Evolutionary conservation across 2,888 invertebrate genomes (phyloP).

Genomic region (Orthosia incerta): DNA sequence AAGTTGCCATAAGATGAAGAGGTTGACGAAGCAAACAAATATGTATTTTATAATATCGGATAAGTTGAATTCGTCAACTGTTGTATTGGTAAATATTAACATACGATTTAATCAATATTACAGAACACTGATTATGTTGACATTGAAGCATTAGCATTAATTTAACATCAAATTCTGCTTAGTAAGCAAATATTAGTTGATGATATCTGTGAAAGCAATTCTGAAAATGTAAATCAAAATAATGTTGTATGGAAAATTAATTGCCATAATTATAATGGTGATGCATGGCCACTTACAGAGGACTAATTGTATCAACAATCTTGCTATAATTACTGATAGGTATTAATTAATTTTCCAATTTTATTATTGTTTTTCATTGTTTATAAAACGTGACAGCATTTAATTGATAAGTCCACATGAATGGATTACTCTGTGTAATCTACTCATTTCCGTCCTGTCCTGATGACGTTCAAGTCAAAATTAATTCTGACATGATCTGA

Average conservation of each 20-base stretch:
- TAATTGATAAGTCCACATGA: constrained; percentile 53
- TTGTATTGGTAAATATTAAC: constrained; percentile 10
- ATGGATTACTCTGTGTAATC: constrained; percentile 50
- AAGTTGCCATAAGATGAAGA: constrained; percentile 1
- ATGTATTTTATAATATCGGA: constrained; percentile 15
- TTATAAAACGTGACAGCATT: constrained; percentile 45
- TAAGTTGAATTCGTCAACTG: constrained; percentile 19
- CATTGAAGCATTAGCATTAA: constrained; percentile 18
- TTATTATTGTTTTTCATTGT: constrained; percentile 20
- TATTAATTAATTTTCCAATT: constrained; percentile 8
- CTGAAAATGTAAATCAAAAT: constrained; percentile 3
- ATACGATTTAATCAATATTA: constrained; percentile 31
- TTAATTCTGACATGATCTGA: constrained; percentile 44
- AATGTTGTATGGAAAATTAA: background rate
- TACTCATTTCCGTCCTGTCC: constrained; percentile 41
- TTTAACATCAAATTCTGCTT: background rate
- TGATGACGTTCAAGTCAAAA: constrained; percentile 52
- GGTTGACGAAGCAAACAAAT: background rate
- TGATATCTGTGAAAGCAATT: background rate
- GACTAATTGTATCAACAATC: constrained; percentile 18
- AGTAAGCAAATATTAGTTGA: constrained; percentile 19
- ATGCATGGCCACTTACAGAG: constrained; percentile 9
- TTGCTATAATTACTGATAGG: constrained; percentile 5
- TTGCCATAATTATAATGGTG: constrained; percentile 4
- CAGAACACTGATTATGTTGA: constrained; percentile 28